Percentiles rank a stretch among this genome's conserved stretches.
phyloP scores from a whole-genome alignment of 2,113 vertebrate species.

The Lamprotornis superbus region DNA sequence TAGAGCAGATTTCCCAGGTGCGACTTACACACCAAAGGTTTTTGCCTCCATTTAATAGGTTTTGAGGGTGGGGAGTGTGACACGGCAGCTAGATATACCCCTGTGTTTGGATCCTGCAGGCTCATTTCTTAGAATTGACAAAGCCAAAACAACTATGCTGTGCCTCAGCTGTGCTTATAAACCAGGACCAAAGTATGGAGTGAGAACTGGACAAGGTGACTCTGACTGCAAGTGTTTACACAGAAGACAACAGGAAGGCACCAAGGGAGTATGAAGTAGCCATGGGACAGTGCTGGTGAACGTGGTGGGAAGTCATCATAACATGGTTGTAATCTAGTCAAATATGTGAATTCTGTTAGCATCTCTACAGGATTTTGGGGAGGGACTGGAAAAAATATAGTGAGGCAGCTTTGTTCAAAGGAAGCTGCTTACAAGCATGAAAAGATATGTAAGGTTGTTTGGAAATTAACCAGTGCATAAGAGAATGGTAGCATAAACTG shows the following conservation, averaged over 20 bases:
- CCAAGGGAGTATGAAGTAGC: neutral
- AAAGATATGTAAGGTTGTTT: neutral
- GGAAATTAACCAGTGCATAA: neutral
- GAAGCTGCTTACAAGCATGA: neutral
- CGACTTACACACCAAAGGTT: neutral
- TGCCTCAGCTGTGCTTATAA: neutral
- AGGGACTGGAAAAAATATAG: neutral
- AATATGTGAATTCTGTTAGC: neutral
- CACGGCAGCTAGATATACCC: neutral
- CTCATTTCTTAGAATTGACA: accelerated
- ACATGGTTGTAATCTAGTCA: neutral
- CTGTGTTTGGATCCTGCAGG: neutral
- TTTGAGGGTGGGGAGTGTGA: neutral
- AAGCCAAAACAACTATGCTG: neutral
- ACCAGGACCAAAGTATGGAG: neutral
- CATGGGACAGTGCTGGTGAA: neutral
- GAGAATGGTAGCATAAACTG: neutral
- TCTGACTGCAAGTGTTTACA: neutral
- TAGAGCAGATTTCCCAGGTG: neutral
- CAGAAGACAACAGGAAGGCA: neutral
- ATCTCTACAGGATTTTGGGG: neutral
- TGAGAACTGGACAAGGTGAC: neutral
- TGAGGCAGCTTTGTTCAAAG: neutral
- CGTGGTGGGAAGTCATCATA: neutral
- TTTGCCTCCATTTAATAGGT: neutral